phyloP scores from a whole-genome alignment of 2,797 vertebrate species.

The Podargus strigoides region DNA sequence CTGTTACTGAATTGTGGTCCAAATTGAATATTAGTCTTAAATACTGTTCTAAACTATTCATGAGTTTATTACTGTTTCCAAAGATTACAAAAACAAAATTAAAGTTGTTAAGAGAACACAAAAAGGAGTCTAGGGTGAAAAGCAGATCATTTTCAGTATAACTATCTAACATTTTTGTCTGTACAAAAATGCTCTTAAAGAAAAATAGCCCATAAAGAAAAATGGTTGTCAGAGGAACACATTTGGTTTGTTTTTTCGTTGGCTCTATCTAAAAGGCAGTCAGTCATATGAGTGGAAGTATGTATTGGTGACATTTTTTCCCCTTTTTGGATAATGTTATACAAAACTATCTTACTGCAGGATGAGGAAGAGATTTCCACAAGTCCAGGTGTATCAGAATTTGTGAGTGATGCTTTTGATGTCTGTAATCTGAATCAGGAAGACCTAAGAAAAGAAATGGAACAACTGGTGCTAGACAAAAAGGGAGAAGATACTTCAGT shows the following conservation, averaged over 20 bases:
- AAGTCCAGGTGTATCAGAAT: conserved; percentile 93
- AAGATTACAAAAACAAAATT: background rate
- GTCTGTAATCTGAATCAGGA: conserved; percentile 87
- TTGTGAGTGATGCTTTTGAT: conserved; percentile 96
- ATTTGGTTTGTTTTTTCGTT: background rate
- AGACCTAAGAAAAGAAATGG: conserved; percentile 94
- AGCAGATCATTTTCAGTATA: background rate
- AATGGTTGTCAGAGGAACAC: background rate
- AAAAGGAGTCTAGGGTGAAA: background rate
- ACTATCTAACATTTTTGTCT: background rate
- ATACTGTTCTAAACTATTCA: background rate
- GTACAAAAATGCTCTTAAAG: background rate
- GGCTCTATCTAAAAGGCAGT: background rate
- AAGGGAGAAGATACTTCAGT: conserved; percentile 76
- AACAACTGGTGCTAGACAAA: conserved; percentile 93
- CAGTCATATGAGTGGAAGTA: background rate
- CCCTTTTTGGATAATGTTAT: background rate
- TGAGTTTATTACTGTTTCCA: background rate
- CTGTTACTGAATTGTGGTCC: background rate
- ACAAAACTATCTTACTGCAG: conserved; percentile 59
- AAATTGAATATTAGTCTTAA: background rate
- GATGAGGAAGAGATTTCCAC: conserved; percentile 95
- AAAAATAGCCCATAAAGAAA: background rate
- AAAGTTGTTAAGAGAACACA: background rate
- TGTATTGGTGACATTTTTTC: background rate